A percentile compares a stretch with the other conserved stretches of the same genome.
Evolutionary conservation across 2,113 vertebrate species (phyloP).

Genomic region (Polyodon spathula): DNA sequence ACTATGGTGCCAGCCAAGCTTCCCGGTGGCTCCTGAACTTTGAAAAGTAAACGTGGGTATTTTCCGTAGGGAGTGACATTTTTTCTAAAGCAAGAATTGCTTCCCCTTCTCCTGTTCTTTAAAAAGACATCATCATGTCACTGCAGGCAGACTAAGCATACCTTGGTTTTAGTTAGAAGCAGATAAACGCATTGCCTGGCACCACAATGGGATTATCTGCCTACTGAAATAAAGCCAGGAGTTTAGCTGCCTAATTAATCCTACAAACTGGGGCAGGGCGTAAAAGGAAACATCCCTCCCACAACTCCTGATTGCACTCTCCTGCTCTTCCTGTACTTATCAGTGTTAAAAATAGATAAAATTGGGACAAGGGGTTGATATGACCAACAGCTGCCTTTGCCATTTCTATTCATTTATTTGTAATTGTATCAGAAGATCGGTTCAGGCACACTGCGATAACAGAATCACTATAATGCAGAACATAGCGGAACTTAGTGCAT

Average conservation of each 20-base stretch:
- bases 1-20: no score
- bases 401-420: no score
- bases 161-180: not conserved
- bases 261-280: not conserved
- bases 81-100: no score
- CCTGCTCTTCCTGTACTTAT: not conserved
- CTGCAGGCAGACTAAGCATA: not conserved
- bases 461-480: no score
- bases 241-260: conserved; percentile 4
- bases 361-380: no score
- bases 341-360: not conserved
- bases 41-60: no score
- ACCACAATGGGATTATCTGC: not conserved
- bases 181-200: not conserved
- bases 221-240: not conserved
- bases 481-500: no score
- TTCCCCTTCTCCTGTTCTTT: not conserved
- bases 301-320: not conserved
- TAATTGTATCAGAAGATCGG: no score
- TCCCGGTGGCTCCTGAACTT: no score
- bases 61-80: no score
- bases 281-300: not conserved
- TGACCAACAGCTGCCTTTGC: no score
- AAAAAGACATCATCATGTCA: not conserved
- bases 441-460: no score